phyloP scores from a whole-genome alignment of 2,113 vertebrate genomes.

The Alces alces region DNA sequence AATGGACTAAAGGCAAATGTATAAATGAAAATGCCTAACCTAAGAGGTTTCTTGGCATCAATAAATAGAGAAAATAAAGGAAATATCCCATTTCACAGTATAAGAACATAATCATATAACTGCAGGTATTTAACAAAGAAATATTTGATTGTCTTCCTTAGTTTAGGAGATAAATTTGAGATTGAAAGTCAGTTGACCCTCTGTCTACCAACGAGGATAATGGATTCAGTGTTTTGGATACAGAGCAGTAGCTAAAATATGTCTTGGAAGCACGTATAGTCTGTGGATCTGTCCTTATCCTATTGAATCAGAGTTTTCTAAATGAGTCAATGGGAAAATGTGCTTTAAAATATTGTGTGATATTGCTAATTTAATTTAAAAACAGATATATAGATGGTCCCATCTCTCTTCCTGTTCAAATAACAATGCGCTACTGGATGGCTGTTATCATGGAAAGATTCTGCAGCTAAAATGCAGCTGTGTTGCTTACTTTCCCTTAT shows the following conservation, averaged over 20 bases:
- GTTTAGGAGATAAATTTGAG: background rate
- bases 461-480: background rate
- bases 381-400: background rate
- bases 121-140: background rate
- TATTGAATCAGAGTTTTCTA: background rate
- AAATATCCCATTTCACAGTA: background rate
- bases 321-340: background rate
- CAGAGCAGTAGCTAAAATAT: background rate
- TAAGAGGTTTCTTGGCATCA: background rate
- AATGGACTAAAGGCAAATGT: background rate
- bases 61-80: background rate
- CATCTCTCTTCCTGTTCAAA: background rate
- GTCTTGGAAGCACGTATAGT: background rate
- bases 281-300: background rate
- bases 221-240: too few species aligned
- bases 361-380: slow-evolving; percentile 5
- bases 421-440: background rate
- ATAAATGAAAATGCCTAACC: background rate
- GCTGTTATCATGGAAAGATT: background rate
- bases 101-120: background rate
- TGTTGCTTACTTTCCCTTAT: background rate
- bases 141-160: background rate
- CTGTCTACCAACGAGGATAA: background rate
- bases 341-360: background rate
- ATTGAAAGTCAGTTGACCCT: background rate